Conservation (phyloP, 1,140 invertebrate genomes). For the Elysia chlorotica region DNA sequence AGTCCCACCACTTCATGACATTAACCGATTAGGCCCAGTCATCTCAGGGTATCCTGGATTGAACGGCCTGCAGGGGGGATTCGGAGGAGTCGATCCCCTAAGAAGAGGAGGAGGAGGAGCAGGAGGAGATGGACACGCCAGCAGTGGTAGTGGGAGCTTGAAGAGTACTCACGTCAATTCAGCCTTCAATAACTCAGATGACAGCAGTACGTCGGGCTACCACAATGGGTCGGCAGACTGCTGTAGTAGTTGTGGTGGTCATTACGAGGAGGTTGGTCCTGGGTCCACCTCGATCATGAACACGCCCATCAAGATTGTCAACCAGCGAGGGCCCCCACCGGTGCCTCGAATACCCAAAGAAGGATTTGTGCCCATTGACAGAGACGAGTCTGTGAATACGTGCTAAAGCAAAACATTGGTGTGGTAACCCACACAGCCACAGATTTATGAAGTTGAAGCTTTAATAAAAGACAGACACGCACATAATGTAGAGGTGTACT, state of each 20-base stretch:
- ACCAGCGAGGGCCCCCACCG: slow-evolving; percentile 18
- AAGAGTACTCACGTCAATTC: slow-evolving; percentile 17
- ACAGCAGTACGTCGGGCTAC: slow-evolving; percentile 18
- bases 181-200: slow-evolving; percentile 17
- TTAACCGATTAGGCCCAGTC: too few relatives aligned
- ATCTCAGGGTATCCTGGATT: too few relatives aligned
- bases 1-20: too few relatives aligned
- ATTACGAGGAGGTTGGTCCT: slow-evolving; percentile 35
- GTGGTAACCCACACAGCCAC: too few relatives aligned
- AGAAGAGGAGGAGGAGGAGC: too few relatives aligned
- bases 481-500: too few relatives aligned
- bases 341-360: slow-evolving; percentile 24
- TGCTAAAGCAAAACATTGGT: too few relatives aligned
- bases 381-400: not conserved
- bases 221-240: slow-evolving; percentile 21
- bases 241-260: slow-evolving; percentile 18
- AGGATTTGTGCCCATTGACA: slow-evolving; percentile 17
- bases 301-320: not conserved
- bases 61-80: too few relatives aligned
- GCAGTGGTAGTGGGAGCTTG: too few relatives aligned
- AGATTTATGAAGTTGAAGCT: too few relatives aligned
- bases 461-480: too few relatives aligned
- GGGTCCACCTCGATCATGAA: slow-evolving; percentile 2
- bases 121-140: not conserved
- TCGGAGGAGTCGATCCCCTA: too few relatives aligned